Conservation (phyloP, 2,113 vertebrate genomes). For the Bubo blakistoni region DNA sequence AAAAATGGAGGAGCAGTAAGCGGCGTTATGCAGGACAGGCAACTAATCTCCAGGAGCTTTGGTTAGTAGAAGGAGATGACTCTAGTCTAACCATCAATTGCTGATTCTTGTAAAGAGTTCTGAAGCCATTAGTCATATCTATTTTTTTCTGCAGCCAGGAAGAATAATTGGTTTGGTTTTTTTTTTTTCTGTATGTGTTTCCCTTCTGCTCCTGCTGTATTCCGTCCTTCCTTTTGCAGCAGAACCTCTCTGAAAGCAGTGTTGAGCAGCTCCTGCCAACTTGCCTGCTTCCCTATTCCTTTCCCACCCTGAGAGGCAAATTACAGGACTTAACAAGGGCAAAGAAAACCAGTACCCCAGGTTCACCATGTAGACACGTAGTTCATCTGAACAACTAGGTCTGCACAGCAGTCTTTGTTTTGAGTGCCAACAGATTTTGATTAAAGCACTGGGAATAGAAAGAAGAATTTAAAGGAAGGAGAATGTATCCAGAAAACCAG, state of each 20-base stretch:
- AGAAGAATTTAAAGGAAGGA: background rate
- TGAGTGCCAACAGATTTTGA: background rate
- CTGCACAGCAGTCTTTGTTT: background rate
- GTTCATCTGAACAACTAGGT: background rate
- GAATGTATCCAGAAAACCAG: background rate
- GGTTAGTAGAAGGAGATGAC: background rate
- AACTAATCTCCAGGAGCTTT: background rate
- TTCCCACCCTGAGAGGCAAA: background rate
- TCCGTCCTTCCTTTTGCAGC: background rate
- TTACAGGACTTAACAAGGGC: background rate
- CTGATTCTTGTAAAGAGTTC: background rate
- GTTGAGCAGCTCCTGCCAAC: background rate
- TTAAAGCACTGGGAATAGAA: background rate
- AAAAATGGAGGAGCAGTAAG: background rate
- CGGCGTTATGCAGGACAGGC: background rate
- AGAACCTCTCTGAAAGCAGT: background rate
- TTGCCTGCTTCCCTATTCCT: background rate
- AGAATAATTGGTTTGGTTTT: too few relatives aligned
- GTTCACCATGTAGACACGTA: background rate
- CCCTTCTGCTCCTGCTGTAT: background rate
- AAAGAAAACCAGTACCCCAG: background rate
- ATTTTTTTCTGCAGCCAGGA: background rate
- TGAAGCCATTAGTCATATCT: background rate
- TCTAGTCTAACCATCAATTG: background rate
- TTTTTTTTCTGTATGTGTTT: background rate